Base-by-base conservation (phyloP, 2,797 vertebrate genomes). In the Pogonophryne albipinna region DNA sequence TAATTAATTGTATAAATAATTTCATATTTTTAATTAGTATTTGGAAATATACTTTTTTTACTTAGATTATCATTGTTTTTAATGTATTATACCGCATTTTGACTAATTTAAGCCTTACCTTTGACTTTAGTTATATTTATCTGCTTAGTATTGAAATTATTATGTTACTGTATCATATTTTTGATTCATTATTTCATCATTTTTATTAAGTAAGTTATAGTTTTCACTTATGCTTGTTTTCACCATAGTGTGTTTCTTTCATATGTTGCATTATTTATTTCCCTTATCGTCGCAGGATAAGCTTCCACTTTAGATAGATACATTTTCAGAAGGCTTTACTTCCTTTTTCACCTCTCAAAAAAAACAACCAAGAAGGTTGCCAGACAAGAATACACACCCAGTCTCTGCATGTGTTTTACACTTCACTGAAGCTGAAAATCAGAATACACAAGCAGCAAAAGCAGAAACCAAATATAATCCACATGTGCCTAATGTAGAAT, bases 321-420 rank as follows among this genome's bases (percentile, higher is more conserved):
- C 8, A 3, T 12, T 56, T 4, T 0, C 17, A 65, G 45, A 50
- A 16, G 47, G 16, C 34, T 38, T 20, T 57, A 31, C 23, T 58
- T 45, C 27, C 23, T 19, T 10, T 7, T 17, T 75, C 47, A 64
- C 79, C 74, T 57, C 11, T 57, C 42, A 60, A 34, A 11, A 38
- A n/a, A 34, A 38, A 9, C 17, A 70, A 58, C 77, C 58, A 7
- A 60, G 47, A 38, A 90, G 52, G 79, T 83, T 86, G 89, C 50
- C 78, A 86, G 88, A 89, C 91, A 41, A 87, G 92, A 85, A 87
- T 61, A 87, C 91, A 93, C 93, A 88, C 92, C 89, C 90, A 76
- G 73, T 70, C 10, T 51, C 2, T 50, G 19, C 44, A 34, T 6
- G 31, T 8, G 63, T 55, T 45, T 10, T 15, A 34, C 62, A 20